These are phyloP conservation scores for Scophthalmus maximus DNA, from an alignment of 2,113 vertebrate species.

Conservation along the genomic window DNA sequence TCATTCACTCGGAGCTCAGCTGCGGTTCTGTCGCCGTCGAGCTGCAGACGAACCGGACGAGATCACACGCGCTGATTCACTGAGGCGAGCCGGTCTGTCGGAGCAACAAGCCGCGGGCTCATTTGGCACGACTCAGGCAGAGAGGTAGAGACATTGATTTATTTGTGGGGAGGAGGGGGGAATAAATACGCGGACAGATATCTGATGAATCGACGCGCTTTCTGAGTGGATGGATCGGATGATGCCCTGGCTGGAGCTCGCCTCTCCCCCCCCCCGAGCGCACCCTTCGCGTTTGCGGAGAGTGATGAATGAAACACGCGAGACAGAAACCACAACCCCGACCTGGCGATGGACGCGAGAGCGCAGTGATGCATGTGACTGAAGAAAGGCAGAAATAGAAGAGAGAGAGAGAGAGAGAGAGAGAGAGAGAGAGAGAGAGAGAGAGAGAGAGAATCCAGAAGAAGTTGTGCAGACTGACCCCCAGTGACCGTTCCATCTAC, in stretches of 20 bases:
- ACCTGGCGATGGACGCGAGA: too few relatives aligned
- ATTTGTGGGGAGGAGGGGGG: too few relatives aligned
- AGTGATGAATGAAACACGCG: constrained; percentile 55
- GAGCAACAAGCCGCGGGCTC: background rate
- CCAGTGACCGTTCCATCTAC: background rate
- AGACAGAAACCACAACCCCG: too few relatives aligned
- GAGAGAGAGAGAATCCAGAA: too few relatives aligned
- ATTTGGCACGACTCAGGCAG: background rate
- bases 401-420: too few relatives aligned
- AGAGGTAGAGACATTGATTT: constrained; percentile 4
- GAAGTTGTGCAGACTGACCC: too few relatives aligned
- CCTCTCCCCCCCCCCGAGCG: constrained; percentile 12
- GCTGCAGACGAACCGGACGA: constrained; percentile 16
- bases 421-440: too few relatives aligned
- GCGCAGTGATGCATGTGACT: too few relatives aligned
- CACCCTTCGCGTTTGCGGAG: constrained; percentile 14
- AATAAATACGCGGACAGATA: constrained; percentile 8
- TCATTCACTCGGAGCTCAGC: constrained; percentile 57
- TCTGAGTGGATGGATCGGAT: background rate
- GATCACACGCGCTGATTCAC: constrained; percentile 29
- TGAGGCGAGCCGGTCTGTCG: constrained; percentile 5
- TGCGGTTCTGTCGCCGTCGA: constrained; percentile 45
- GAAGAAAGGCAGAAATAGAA: too few relatives aligned
- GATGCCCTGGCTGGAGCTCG: background rate
- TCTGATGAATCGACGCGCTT: too few relatives aligned